These are phyloP conservation scores for Lepilemur septentrionalis DNA, from an alignment of 2,797 vertebrate species.

Conservation along the genomic window DNA sequence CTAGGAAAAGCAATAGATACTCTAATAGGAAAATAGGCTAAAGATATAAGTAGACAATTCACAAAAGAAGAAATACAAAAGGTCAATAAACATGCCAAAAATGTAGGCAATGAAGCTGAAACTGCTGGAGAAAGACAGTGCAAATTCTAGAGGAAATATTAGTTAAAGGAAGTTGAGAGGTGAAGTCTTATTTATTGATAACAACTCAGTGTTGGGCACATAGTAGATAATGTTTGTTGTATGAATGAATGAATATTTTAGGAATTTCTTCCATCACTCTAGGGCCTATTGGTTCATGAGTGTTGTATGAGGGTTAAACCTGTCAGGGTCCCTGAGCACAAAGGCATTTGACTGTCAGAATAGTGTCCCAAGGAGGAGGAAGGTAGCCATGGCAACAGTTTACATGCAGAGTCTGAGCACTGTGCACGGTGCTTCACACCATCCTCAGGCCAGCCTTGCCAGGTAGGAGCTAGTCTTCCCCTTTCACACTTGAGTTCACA, in stretches of 20 bases:
- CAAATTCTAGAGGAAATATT: rapidly evolving
- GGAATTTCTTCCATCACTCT: neutral
- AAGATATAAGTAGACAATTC: neutral
- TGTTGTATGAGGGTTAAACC: rapidly evolving
- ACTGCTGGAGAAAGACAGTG: neutral
- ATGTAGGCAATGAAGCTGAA: neutral
- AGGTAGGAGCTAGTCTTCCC: neutral
- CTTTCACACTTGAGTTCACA: neutral
- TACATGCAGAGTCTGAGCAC: rapidly evolving
- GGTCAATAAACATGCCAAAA: neutral
- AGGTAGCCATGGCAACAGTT: rapidly evolving
- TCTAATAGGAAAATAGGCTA: neutral
- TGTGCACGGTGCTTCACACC: neutral
- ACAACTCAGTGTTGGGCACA: neutral
- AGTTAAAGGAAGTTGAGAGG: neutral
- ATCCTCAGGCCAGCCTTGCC: neutral
- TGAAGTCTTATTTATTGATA: neutral
- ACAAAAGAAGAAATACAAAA: neutral
- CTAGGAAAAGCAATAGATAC: neutral
- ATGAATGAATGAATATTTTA: neutral
- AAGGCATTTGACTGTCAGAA: neutral
- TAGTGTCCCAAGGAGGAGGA: neutral
- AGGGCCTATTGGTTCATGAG: neutral
- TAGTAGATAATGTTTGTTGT: neutral
- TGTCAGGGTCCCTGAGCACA: neutral